Conservation (phyloP, 2,113 vertebrate species). For the Poeciliopsis prolifica region DNA sequence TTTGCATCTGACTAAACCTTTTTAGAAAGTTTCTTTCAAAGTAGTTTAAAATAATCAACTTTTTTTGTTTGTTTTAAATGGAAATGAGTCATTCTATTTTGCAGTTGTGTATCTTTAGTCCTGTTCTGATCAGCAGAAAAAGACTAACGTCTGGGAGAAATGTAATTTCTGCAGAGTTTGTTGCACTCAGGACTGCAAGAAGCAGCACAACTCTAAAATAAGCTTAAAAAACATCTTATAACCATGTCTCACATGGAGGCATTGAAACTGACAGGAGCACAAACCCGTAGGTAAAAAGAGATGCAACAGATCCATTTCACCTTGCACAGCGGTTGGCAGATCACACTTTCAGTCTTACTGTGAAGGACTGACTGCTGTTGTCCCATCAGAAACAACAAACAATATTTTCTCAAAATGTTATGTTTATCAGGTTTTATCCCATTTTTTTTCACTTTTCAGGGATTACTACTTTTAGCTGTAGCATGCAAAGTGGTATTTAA, state of each 20-base stretch:
- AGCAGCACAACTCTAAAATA: not conserved
- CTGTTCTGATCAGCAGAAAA: not conserved
- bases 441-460: not conserved
- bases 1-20: not conserved
- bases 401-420: not conserved
- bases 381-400: not conserved
- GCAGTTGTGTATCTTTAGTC: not conserved
- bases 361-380: not conserved
- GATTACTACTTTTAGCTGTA: not conserved
- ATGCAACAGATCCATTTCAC: not conserved
- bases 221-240: not conserved
- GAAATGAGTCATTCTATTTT: too few species aligned
- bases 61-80: too few species aligned
- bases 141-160: not conserved
- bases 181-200: not conserved
- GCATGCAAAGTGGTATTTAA: not conserved
- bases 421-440: not conserved
- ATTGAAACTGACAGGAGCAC: slow-evolving; percentile 7
- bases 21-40: too few species aligned
- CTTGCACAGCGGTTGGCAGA: slow-evolving; percentile 10
- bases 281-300: not conserved
- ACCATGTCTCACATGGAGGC: not conserved
- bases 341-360: slow-evolving; percentile 2
- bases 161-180: not conserved
- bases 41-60: too few species aligned